Base-by-base conservation (phyloP, 2,888 invertebrate genomes). In the Octonoba sinensis region DNA sequence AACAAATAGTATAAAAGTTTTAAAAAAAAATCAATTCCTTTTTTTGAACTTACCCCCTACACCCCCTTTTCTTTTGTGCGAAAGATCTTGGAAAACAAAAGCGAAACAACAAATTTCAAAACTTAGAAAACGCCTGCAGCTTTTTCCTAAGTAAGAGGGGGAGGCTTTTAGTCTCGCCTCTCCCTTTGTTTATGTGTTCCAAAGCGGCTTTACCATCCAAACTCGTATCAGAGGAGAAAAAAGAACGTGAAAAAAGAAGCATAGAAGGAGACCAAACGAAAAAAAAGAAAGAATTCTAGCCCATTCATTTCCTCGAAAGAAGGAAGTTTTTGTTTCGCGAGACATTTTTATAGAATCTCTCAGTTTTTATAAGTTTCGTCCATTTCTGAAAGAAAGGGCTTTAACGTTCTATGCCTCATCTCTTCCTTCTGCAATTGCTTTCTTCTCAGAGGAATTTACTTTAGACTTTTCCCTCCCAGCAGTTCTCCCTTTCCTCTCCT, bases 321-420 rank as follows among this genome's bases (percentile, higher is more conserved):
- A 59, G 66, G 60, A 79, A 79, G 78, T 78, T 79, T 72, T 72
- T 66, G 72, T 79, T 72, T 72, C 57, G 78, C 66, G 72, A 79
- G 78, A 79, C 72, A 72, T 79, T 79, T 76, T 79, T 79, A 79
- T 79, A 72, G 72, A 72, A 67, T 71, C 72, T 79, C 67, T 72
- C 78, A 72, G 67, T 79, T 79, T 79, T 79, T 79, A 79, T 79
- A 79, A 79, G 72, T 79, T 79, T 67, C 60, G 78, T 79, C 78
- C 78, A 79, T 79, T 79, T 79, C 78, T 72, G 54, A 59, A 72
- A 72, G 78, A 36, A 36, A 36, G 78, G 72, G 71, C 60, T 72
- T 79, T 72, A 79, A 72, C 60, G 78, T 69, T 66, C 27, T 59
- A 16, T 59, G 69, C 60, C 51, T 76, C 69, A 69, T 76, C 69